These are phyloP conservation scores for Thomomys bottae DNA, from an alignment of 2,113 vertebrate species.

Conservation along the genomic window DNA sequence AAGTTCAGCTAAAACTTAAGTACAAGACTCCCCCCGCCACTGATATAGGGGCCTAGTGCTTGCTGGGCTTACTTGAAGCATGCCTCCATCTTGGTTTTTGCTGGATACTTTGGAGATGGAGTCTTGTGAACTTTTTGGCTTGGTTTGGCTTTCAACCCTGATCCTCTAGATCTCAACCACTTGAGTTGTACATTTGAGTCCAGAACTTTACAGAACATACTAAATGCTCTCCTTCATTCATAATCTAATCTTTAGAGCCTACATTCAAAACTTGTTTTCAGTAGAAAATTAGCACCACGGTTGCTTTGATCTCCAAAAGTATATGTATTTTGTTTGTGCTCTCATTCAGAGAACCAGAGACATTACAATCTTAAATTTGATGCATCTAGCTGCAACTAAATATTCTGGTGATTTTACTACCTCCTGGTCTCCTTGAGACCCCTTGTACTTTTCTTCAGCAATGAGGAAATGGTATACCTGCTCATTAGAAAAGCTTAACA, in stretches of 20 bases:
- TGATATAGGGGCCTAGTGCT: no score
- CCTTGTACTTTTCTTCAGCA: not conserved
- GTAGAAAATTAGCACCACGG: slow-evolving; percentile 19
- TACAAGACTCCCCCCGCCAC: no score
- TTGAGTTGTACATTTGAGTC: no score
- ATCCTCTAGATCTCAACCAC: no score
- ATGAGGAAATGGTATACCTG: slow-evolving; percentile 50
- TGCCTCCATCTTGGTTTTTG: no score
- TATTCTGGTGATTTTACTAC: not conserved
- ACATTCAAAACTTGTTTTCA: slow-evolving; percentile 50
- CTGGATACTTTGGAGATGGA: no score
- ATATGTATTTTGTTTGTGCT: slow-evolving; percentile 6
- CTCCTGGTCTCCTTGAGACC: not conserved
- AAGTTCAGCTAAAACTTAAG: slow-evolving; percentile 32
- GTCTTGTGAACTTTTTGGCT: no score
- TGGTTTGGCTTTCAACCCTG: no score
- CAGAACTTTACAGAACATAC: not conserved
- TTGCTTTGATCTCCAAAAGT: not conserved
- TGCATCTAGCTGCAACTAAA: slow-evolving; percentile 41
- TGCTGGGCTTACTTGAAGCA: no score
- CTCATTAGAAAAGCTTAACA: not conserved
- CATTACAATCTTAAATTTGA: slow-evolving; percentile 26
- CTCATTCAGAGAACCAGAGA: slow-evolving; percentile 55
- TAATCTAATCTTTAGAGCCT: not conserved
- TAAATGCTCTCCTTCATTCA: slow-evolving; percentile 29